Conservation (phyloP, 2,888 invertebrate genomes). For the Galerucella pusilla region DNA sequence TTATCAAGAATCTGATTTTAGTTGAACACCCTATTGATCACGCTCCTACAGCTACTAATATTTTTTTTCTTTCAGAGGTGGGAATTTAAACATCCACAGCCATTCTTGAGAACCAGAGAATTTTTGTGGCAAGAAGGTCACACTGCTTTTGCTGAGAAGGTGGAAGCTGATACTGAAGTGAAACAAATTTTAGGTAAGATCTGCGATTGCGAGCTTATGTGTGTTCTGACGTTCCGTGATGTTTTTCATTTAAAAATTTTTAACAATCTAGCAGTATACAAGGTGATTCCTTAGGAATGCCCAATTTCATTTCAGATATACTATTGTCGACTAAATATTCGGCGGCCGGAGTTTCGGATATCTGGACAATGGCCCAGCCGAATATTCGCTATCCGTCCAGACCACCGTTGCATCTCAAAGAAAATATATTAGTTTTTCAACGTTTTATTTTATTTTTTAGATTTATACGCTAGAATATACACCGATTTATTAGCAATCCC, state of each 20-base stretch:
- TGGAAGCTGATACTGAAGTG: slow-evolving; percentile 93
- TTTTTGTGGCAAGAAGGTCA: slow-evolving; percentile 99
- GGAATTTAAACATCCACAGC: slow-evolving; percentile 99
- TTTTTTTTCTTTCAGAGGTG: slow-evolving; percentile 77
- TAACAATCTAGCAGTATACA: too few species aligned
- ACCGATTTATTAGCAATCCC: slow-evolving; percentile 93
- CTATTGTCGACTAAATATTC: too few species aligned
- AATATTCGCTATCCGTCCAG: too few species aligned
- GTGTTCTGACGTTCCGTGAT: slow-evolving; percentile 2
- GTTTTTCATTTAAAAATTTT: neutral
- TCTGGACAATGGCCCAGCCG: too few species aligned
- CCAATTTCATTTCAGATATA: too few species aligned
- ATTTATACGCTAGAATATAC: slow-evolving; percentile 91
- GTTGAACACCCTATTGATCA: too few species aligned
- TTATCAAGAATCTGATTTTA: too few species aligned
- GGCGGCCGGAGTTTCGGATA: too few species aligned
- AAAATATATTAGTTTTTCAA: neutral
- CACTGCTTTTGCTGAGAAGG: slow-evolving; percentile 86
- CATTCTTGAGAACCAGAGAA: slow-evolving; percentile 96
- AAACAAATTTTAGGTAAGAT: slow-evolving; percentile 73
- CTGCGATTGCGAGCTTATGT: too few species aligned
- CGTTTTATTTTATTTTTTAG: slow-evolving; percentile 62
- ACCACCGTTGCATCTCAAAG: neutral
- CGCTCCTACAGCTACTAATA: neutral
- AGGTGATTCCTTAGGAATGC: too few species aligned